These are phyloP conservation scores for Prorops nasuta DNA, from an alignment of 1,140 invertebrate genomes.

Conservation along the genomic window DNA sequence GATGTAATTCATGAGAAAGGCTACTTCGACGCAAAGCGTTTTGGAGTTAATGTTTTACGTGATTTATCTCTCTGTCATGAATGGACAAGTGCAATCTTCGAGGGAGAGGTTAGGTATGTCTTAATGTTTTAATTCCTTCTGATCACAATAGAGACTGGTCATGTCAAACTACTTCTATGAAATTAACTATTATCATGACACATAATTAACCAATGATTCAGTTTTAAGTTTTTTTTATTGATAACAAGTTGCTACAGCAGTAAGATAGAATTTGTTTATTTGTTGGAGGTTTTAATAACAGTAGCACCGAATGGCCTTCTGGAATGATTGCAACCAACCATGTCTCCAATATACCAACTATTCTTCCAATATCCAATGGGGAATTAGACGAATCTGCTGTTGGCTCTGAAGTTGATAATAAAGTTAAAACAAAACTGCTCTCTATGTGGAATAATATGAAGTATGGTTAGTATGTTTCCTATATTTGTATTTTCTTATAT, in stretches of 20 bases:
- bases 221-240: not conserved
- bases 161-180: not conserved
- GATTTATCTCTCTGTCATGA: conserved; percentile 30
- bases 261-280: not conserved
- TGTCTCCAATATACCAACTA: conserved; percentile 34
- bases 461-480: conserved; percentile 64
- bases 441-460: conserved; percentile 90
- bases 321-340: conserved; percentile 37
- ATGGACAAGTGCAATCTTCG: conserved; percentile 45
- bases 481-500: not conserved
- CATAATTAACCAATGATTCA: conserved; percentile 9
- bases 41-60: conserved; percentile 1
- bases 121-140: not conserved
- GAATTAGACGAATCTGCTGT: conserved; percentile 42
- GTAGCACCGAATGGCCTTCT: conserved; percentile 35
- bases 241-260: not conserved
- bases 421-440: conserved; percentile 77
- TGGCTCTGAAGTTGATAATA: conserved; percentile 64
- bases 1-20: no score
- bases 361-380: conserved; percentile 29
- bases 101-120: conserved; percentile 50
- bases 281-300: conserved; percentile 37
- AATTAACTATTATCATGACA: conserved; percentile 2
- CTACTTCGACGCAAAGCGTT: no score
- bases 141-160: not conserved